Percentiles rank a stretch among this genome's conserved stretches.
phyloP scores from a whole-genome alignment of 2,888 invertebrate genomes.

The Pherbina coryleti region DNA sequence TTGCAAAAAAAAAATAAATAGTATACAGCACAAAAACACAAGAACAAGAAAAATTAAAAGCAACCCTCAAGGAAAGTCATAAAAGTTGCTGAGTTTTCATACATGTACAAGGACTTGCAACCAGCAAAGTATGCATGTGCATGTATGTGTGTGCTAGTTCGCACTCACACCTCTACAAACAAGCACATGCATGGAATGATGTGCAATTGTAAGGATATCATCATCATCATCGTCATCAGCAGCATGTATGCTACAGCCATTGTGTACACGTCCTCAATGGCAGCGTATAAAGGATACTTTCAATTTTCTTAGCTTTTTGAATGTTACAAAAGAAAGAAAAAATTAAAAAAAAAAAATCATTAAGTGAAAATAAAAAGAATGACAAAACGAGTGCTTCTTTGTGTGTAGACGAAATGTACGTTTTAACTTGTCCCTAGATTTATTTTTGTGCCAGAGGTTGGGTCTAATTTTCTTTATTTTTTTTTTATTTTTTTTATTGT shows the following conservation, averaged over 20 bases:
- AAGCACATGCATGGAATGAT: neutral
- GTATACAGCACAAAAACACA: no score
- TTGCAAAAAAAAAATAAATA: neutral
- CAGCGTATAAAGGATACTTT: conserved; percentile 29
- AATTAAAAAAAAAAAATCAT: neutral
- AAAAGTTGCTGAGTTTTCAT: conserved; percentile 17
- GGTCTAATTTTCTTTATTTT: no score
- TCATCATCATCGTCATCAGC: neutral
- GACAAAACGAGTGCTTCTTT: conserved; percentile 7
- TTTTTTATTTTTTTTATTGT: neutral
- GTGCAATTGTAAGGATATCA: conserved; percentile 19
- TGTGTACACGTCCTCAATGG: conserved; percentile 23
- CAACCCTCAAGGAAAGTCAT: conserved; percentile 31
- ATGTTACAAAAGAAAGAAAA: conserved; percentile 4
- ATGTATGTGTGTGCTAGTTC: neutral
- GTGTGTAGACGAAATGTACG: neutral
- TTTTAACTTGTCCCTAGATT: neutral
- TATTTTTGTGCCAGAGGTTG: no score
- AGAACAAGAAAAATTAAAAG: conserved; percentile 15
- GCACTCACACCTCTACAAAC: neutral
- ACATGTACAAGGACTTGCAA: neutral
- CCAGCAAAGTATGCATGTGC: neutral
- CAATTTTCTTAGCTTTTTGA: conserved; percentile 30
- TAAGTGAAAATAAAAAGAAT: neutral
- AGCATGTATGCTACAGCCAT: neutral